phyloP scores from a whole-genome alignment of 2,888 invertebrate genomes.

The Rhingia rostrata region DNA sequence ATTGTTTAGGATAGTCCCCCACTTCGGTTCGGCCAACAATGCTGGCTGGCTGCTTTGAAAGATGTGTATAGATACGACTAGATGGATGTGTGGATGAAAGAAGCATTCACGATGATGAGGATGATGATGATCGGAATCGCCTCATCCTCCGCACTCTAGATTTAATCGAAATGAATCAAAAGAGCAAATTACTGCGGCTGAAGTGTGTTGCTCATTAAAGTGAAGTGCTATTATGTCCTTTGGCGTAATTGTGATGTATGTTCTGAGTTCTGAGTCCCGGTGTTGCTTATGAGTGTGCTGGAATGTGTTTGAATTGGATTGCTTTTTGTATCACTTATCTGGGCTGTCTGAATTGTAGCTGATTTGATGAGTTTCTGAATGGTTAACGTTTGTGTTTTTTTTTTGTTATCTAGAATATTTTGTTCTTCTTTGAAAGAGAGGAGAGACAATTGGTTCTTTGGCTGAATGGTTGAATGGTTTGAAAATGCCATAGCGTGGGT shows the following conservation, averaged over 20 bases:
- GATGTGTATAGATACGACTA: conserved; percentile 18
- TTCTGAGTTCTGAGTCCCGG: conserved; percentile 33
- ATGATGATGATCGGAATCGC: conserved; percentile 26
- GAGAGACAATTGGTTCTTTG: background rate
- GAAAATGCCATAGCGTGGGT: conserved; percentile 1
- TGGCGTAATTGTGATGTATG: conserved; percentile 46
- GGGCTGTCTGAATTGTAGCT: background rate
- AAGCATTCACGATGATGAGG: conserved; percentile 20
- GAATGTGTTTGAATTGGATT: conserved; percentile 44
- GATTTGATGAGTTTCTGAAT: background rate
- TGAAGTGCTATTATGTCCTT: conserved; percentile 48
- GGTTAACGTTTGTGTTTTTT: background rate
- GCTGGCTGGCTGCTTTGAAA: conserved; percentile 8
- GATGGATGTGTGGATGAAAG: conserved; percentile 16
- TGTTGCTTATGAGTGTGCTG: conserved; percentile 8
- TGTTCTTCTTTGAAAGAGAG: background rate
- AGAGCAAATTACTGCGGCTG: conserved; percentile 49
- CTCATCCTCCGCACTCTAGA: conserved; percentile 45
- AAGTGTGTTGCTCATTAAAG: conserved; percentile 50
- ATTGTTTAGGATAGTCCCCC: conserved; percentile 40
- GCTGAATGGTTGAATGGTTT: background rate
- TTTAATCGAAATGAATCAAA: conserved; percentile 63
- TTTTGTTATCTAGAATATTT: background rate
- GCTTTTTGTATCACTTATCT: conserved; percentile 40
- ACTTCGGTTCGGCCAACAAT: conserved; percentile 38